Evolutionary conservation across 2,888 invertebrate species (phyloP).

Genomic region (Chesias legatella): DNA sequence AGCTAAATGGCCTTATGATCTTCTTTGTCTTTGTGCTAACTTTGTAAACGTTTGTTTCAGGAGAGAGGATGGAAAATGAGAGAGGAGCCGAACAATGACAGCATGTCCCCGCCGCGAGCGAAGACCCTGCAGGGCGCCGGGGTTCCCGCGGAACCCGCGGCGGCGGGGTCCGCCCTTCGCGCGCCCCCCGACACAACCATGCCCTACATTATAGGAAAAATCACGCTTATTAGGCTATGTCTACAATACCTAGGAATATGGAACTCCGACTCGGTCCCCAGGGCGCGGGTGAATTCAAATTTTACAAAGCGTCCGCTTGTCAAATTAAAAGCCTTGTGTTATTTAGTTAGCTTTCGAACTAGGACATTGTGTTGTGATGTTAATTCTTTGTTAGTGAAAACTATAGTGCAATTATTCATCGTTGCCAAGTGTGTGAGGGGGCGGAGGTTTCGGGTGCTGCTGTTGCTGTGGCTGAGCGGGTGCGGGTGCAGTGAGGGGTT

Average conservation of each 20-base stretch:
- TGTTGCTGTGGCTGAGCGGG: conserved; percentile 59
- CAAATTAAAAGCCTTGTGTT: conserved; percentile 70
- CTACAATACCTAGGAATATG: conserved; percentile 66
- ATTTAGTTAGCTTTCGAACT: conserved; percentile 66
- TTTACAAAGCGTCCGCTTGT: conserved; percentile 77
- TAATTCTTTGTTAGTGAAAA: conserved; percentile 69
- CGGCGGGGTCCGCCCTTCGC: conserved; percentile 52
- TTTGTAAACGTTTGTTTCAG: conserved; percentile 57
- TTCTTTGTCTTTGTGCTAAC: conserved; percentile 16
- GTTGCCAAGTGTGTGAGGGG: conserved; percentile 63
- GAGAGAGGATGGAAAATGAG: conserved; percentile 74
- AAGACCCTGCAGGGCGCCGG: conserved; percentile 63
- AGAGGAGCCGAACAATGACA: conserved; percentile 69
- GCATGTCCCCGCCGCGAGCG: conserved; percentile 74
- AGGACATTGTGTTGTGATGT: conserved; percentile 64
- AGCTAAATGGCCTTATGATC: conserved; percentile 9
- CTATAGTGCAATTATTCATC: conserved; percentile 75
- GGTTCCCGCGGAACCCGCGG: conserved; percentile 53
- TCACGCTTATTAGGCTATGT: conserved; percentile 76
- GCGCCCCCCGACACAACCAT: conserved; percentile 47
- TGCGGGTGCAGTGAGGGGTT: conserved; percentile 61
- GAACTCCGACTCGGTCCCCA: conserved; percentile 47
- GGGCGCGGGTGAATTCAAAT: conserved; percentile 63
- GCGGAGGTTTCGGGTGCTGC: conserved; percentile 43
- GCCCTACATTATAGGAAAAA: conserved; percentile 58